Percentiles rank a stretch among this genome's conserved stretches.
phyloP scores from a whole-genome alignment of 2,113 vertebrate species.

The Odocoileus virginianus region DNA sequence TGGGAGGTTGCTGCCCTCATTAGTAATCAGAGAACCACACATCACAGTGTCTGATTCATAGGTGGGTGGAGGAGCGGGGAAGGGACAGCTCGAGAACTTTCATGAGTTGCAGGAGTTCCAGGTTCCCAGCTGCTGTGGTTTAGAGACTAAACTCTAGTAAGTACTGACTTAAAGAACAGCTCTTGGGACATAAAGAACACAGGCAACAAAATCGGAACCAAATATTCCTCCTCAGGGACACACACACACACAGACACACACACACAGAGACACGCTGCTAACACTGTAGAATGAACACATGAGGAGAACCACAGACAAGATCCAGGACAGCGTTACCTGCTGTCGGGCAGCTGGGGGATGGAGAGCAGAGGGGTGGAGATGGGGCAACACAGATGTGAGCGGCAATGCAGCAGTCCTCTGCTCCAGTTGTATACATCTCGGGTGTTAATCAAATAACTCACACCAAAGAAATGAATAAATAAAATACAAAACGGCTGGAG shows the following conservation, averaged over 20 bases:
- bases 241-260: too few relatives aligned
- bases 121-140: neutral
- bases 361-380: neutral
- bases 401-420: fast-evolving
- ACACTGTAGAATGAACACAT: fast-evolving
- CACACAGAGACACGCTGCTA: neutral
- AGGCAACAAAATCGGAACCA: too few relatives aligned
- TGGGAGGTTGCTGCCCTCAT: neutral
- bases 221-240: neutral
- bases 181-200: neutral
- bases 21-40: neutral
- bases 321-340: fast-evolving
- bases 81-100: fast-evolving
- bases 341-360: neutral
- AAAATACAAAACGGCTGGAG: neutral
- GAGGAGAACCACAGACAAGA: neutral
- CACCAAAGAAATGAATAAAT: neutral
- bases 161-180: neutral
- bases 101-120: neutral
- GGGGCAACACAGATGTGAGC: fast-evolving
- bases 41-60: fast-evolving
- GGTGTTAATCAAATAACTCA: neutral
- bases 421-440: fast-evolving
- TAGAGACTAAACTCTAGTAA: neutral
- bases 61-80: neutral